Conservation (phyloP, 2,113 vertebrate genomes). For the Gila orcuttii region DNA sequence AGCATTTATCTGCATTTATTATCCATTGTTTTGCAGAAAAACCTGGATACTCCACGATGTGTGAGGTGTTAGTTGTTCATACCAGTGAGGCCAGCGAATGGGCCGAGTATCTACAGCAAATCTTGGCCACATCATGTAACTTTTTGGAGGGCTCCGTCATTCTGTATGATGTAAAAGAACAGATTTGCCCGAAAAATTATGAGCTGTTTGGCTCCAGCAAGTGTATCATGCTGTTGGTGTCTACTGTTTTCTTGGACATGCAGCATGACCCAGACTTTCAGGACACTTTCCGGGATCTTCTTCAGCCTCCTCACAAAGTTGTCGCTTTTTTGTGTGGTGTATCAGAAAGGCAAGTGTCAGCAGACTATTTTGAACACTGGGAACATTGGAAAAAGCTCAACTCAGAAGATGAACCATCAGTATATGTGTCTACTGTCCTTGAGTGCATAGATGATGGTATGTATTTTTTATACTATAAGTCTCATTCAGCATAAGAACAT, state of each 20-base stretch:
- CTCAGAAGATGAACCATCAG: slow-evolving; percentile 70
- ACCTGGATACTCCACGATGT: slow-evolving; percentile 35
- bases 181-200: slow-evolving; percentile 53
- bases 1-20: background rate
- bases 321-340: slow-evolving; percentile 74
- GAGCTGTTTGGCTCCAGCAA: slow-evolving; percentile 63
- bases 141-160: slow-evolving; percentile 62
- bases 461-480: slow-evolving; percentile 30
- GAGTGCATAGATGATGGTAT: slow-evolving; percentile 69
- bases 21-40: slow-evolving; percentile 44
- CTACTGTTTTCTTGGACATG: slow-evolving; percentile 63
- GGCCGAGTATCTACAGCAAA: slow-evolving; percentile 72
- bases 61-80: slow-evolving; percentile 72
- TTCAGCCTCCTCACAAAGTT: slow-evolving; percentile 69
- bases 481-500: background rate
- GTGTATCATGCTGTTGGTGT: slow-evolving; percentile 72
- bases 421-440: slow-evolving; percentile 71
- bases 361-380: slow-evolving; percentile 67
- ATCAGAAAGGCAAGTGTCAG: slow-evolving; percentile 56
- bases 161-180: slow-evolving; percentile 53
- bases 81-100: slow-evolving; percentile 74
- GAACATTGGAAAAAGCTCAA: slow-evolving; percentile 71
- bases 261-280: slow-evolving; percentile 54
- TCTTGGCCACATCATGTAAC: slow-evolving; percentile 63
- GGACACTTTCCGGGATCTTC: slow-evolving; percentile 61